These are phyloP conservation scores for Dipodomys stephensi DNA, from an alignment of 2,113 vertebrate species.

Conservation along the genomic window DNA sequence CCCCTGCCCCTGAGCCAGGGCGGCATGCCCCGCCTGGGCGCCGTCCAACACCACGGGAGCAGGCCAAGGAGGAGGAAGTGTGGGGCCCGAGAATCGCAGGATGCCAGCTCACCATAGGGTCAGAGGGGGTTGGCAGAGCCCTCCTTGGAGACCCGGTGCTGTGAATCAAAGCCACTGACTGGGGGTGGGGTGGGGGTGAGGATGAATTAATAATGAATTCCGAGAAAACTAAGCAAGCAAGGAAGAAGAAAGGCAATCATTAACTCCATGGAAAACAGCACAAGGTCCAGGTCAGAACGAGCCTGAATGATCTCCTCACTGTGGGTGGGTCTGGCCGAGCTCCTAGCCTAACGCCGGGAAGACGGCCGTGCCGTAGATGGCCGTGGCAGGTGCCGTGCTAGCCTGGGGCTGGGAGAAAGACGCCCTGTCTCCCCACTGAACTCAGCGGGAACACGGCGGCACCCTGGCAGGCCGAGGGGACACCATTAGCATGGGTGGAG, in stretches of 20 bases:
- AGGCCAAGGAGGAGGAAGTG: background rate
- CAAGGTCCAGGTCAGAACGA: background rate
- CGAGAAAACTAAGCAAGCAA: background rate
- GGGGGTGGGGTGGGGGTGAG: background rate
- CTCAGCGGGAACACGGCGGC: background rate
- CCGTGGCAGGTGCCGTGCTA: too few species aligned
- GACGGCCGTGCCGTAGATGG: background rate
- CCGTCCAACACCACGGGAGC: background rate
- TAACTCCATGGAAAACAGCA: slow-evolving; percentile 32
- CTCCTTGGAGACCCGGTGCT: background rate
- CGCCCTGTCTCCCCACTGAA: background rate
- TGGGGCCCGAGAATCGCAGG: background rate
- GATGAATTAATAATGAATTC: background rate
- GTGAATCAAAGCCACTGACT: background rate
- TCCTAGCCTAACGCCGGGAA: background rate
- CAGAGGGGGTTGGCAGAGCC: background rate
- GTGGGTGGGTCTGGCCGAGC: background rate
- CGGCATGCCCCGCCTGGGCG: background rate
- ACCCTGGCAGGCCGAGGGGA: background rate
- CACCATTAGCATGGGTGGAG: background rate
- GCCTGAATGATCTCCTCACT: background rate
- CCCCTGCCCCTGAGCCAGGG: fast-evolving
- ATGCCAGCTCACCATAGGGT: background rate
- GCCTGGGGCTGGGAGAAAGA: background rate
- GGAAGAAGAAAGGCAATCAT: slow-evolving; percentile 8